Evolutionary conservation across 1,140 invertebrate species (phyloP).

Genomic region (Ditylenchus dipsaci): DNA sequence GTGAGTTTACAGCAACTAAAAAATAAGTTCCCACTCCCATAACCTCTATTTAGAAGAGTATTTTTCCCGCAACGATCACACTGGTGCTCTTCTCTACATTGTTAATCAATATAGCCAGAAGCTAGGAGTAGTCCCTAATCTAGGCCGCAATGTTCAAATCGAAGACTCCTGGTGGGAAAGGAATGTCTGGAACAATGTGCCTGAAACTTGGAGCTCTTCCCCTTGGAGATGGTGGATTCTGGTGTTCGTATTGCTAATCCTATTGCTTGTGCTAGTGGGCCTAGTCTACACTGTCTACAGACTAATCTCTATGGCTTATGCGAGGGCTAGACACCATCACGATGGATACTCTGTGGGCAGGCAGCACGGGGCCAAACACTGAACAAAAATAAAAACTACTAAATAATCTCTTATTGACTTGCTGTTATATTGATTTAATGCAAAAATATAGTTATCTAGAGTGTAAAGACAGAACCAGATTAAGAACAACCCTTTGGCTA

Average conservation of each 20-base stretch:
- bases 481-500: no score
- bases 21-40: neutral
- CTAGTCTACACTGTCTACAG: neutral
- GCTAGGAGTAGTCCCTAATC: neutral
- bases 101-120: neutral
- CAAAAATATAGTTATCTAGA: no score
- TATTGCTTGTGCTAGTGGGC: neutral
- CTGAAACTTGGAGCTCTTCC: neutral
- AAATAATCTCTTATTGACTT: no score
- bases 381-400: no score
- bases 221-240: conserved; percentile 2
- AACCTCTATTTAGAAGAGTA: neutral
- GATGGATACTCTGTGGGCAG: neutral
- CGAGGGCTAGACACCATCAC: neutral
- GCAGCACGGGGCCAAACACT: neutral
- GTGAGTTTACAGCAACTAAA: neutral
- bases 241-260: neutral
- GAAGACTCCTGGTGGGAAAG: neutral
- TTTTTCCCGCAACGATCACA: neutral
- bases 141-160: neutral
- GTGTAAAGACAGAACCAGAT: no score
- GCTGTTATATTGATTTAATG: no score
- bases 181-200: neutral
- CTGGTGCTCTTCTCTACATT: neutral
- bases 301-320: neutral